Conservation (phyloP, 2,797 vertebrate species). For the Girardinus metallicus region DNA sequence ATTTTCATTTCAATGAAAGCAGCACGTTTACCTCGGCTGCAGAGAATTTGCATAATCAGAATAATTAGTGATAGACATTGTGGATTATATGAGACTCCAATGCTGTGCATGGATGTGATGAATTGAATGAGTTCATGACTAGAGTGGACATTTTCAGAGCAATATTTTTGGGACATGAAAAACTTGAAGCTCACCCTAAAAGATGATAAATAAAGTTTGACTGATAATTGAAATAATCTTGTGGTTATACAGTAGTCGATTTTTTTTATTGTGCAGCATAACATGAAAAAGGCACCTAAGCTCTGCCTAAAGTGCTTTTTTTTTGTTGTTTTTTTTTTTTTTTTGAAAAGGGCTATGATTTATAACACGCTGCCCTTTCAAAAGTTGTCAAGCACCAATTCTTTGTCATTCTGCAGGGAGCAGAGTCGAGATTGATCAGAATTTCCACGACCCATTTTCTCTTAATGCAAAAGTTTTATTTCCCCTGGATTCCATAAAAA, state of each 20-base stretch:
- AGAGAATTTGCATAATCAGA: neutral
- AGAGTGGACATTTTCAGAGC: neutral
- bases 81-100: neutral
- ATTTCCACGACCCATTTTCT: neutral
- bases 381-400: neutral
- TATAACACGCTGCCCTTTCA: neutral
- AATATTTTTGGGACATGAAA: neutral
- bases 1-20: neutral
- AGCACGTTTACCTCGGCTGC: neutral
- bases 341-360: neutral
- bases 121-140: neutral
- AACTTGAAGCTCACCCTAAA: neutral
- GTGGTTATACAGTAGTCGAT: neutral
- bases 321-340: neutral
- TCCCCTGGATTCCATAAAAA: neutral
- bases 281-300: neutral
- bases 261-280: neutral
- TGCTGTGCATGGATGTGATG: neutral
- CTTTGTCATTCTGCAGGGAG: constrained; percentile 12
- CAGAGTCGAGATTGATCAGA: neutral
- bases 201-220: neutral
- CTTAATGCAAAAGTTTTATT: constrained; percentile 8
- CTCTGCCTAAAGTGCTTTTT: neutral
- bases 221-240: neutral
- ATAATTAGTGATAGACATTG: neutral